phyloP scores from a whole-genome alignment of 1,140 invertebrate genomes.

The Dufourea novaeangliae region DNA sequence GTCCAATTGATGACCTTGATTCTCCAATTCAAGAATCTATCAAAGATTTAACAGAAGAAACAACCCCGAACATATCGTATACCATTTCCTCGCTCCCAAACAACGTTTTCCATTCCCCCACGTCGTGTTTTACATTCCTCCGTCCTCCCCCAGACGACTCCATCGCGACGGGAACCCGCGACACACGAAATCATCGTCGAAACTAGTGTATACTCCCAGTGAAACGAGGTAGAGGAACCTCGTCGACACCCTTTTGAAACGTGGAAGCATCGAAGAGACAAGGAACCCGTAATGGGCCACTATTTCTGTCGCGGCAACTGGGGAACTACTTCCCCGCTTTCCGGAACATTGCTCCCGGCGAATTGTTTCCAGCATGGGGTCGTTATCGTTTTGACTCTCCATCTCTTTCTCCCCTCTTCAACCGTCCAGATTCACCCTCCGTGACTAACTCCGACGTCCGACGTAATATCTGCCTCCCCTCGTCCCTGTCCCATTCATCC shows the following conservation, averaged over 20 bases:
- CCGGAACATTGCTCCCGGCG: constrained; percentile 63
- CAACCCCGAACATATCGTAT: too few relatives aligned
- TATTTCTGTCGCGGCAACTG: constrained; percentile 63
- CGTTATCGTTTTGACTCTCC: constrained; percentile 59
- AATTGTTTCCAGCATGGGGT: constrained; percentile 62
- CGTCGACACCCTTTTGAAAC: constrained; percentile 58
- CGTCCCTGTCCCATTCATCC: constrained; percentile 21
- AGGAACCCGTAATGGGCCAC: constrained; percentile 55
- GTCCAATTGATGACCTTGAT: too few relatives aligned
- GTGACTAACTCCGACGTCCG: constrained; percentile 28
- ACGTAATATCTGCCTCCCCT: constrained; percentile 49
- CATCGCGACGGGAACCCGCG: background rate
- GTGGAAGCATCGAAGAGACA: constrained; percentile 21
- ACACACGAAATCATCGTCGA: constrained; percentile 23
- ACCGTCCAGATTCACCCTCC: background rate
- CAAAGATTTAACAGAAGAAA: too few relatives aligned
- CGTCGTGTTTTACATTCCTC: too few relatives aligned
- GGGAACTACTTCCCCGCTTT: constrained; percentile 65
- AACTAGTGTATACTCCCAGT: too few relatives aligned
- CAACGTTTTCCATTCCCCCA: background rate
- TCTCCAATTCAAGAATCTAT: too few relatives aligned
- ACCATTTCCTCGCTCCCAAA: background rate
- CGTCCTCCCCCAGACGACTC: background rate
- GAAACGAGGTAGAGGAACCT: constrained; percentile 22
- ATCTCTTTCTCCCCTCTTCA: background rate